Evolutionary conservation across 2,113 vertebrate species (phyloP).

Genomic region (Phocoena phocoena): DNA sequence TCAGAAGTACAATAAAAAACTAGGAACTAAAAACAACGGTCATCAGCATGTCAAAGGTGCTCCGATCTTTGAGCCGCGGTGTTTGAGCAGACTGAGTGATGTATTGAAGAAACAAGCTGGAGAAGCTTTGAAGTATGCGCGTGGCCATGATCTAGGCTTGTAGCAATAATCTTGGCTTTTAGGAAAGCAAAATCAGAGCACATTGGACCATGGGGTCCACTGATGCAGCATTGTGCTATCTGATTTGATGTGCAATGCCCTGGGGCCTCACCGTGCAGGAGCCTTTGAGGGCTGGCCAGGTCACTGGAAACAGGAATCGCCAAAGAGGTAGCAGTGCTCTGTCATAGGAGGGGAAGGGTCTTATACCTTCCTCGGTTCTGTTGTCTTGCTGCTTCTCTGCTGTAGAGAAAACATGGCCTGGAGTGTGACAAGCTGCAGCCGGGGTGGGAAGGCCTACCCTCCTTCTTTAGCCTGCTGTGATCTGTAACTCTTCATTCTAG

Average conservation of each 20-base stretch:
- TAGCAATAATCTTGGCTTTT: fast-evolving
- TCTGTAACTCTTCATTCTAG: not conserved
- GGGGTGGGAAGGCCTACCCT: not conserved
- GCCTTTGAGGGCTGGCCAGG: fast-evolving
- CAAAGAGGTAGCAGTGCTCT: fast-evolving
- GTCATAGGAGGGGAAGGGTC: fast-evolving
- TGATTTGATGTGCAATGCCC: not conserved
- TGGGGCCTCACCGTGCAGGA: fast-evolving
- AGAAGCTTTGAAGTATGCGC: fast-evolving
- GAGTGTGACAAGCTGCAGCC: fast-evolving
- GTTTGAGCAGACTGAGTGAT: fast-evolving
- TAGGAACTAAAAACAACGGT: not conserved
- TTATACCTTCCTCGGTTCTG: fast-evolving
- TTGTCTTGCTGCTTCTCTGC: not conserved
- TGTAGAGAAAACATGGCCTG: not conserved
- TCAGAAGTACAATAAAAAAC: not conserved
- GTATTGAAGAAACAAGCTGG: fast-evolving
- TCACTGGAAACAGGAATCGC: too few relatives aligned
- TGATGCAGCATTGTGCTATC: fast-evolving
- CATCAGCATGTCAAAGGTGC: too few relatives aligned
- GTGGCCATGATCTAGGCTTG: fast-evolving
- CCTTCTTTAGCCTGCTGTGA: fast-evolving
- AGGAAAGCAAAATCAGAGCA: not conserved
- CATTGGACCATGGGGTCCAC: fast-evolving
- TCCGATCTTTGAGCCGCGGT: not conserved